Percentiles rank a stretch among this genome's conserved stretches.
phyloP scores from a whole-genome alignment of 2,113 vertebrate species.

The Channa argus region DNA sequence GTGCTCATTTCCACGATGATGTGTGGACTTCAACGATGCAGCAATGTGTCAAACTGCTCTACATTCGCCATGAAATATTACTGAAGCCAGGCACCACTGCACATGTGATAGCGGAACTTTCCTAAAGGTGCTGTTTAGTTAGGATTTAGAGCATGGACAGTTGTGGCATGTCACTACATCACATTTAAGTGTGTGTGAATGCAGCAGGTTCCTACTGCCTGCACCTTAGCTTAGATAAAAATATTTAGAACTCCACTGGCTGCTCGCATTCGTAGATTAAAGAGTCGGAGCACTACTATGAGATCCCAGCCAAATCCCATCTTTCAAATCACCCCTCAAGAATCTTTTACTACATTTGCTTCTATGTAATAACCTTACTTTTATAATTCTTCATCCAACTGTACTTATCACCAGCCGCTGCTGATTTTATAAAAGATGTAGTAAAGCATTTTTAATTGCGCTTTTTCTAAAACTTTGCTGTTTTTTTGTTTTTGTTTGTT shows the following conservation, averaged over 20 bases:
- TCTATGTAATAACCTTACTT: neutral
- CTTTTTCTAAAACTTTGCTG: no score
- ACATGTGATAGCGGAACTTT: neutral
- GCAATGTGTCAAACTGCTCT: no score
- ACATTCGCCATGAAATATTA: no score
- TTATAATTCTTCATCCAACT: neutral
- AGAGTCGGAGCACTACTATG: no score
- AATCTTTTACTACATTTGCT: neutral
- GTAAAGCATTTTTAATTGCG: no score
- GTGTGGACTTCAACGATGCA: no score
- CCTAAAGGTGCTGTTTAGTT: neutral
- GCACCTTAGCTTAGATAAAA: conserved; percentile 23
- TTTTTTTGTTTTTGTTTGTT: neutral
- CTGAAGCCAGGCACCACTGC: no score
- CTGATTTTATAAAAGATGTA: neutral
- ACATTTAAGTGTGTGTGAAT: conserved; percentile 22
- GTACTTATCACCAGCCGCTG: neutral
- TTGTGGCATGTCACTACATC: conserved; percentile 3
- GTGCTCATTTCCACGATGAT: no score
- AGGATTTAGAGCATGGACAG: neutral
- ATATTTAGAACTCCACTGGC: conserved; percentile 13
- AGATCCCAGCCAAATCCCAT: conserved; percentile 4
- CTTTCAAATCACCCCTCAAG: conserved; percentile 8
- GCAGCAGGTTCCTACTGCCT: neutral
- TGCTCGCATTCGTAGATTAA: conserved; percentile 9